Evolutionary conservation across 1,140 invertebrate species (phyloP).

Genomic region (Zaprionus davidi): DNA sequence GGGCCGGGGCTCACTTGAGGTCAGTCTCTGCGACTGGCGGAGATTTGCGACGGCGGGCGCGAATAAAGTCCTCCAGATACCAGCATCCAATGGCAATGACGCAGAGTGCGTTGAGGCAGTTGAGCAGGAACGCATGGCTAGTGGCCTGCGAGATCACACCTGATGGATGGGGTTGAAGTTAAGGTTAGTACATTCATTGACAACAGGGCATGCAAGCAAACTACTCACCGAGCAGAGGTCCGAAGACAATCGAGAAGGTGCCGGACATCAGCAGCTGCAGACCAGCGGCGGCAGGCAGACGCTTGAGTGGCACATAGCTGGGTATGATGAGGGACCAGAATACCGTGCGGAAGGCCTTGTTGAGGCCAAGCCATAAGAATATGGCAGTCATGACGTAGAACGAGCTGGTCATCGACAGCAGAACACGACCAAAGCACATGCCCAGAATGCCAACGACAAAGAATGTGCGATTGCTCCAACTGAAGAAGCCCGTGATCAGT

Average conservation of each 20-base stretch:
- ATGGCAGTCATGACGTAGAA: conserved; percentile 84
- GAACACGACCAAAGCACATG: conserved; percentile 87
- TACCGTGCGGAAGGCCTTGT: conserved; percentile 88
- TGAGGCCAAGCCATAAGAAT: conserved; percentile 87
- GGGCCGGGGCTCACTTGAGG: conserved; percentile 12
- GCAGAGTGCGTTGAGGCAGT: conserved; percentile 86
- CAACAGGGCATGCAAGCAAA: neutral
- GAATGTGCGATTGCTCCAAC: conserved; percentile 87
- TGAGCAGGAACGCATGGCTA: conserved; percentile 86
- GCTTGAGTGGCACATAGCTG: conserved; percentile 87
- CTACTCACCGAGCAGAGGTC: conserved; percentile 86
- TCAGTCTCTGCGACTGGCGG: conserved; percentile 24
- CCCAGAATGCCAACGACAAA: conserved; percentile 88
- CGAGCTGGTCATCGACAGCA: conserved; percentile 85
- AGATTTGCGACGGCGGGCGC: conserved; percentile 53
- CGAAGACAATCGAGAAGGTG: conserved; percentile 86
- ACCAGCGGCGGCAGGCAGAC: conserved; percentile 87
- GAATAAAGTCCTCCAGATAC: conserved; percentile 71
- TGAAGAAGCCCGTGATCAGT: conserved; percentile 87
- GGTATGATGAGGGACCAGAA: conserved; percentile 89
- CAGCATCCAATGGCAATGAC: conserved; percentile 66
- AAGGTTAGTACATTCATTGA: neutral
- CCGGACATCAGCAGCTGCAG: conserved; percentile 87
- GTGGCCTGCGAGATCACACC: conserved; percentile 86
- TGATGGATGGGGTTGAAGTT: conserved; percentile 59